Conservation (phyloP, 2,113 vertebrate genomes). For the Xenopus laevis region DNA sequence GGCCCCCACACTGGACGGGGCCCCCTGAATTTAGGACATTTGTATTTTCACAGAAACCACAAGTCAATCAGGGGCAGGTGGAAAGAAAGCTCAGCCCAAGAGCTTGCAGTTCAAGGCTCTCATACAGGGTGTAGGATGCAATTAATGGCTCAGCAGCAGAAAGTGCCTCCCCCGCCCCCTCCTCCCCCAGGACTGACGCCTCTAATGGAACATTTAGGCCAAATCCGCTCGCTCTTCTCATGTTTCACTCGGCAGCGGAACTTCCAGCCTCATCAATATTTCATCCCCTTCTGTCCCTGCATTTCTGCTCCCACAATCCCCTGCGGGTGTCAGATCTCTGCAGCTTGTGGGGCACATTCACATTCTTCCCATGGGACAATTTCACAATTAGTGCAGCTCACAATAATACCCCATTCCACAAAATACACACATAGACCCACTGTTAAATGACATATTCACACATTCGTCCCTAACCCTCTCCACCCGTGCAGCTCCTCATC, state of each 20-base stretch:
- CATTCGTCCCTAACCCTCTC: too few species aligned
- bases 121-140: background rate
- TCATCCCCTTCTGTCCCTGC: conserved; percentile 1
- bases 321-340: background rate
- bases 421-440: too few species aligned
- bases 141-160: background rate
- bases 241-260: conserved; percentile 30
- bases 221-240: conserved; percentile 10
- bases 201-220: conserved; percentile 36
- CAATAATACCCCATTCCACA: too few species aligned
- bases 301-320: background rate
- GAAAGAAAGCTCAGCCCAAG: background rate
- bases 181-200: background rate
- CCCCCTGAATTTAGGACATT: too few species aligned
- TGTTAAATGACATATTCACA: too few species aligned
- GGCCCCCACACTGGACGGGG: background rate
- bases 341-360: background rate
- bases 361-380: background rate
- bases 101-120: conserved; percentile 5
- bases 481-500: too few species aligned
- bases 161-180: background rate
- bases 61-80: background rate
- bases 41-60: too few species aligned
- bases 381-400: too few species aligned
- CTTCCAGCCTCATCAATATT: conserved; percentile 25